A percentile compares a stretch with the other conserved stretches of the same genome.
Evolutionary conservation across 1,140 invertebrate species (phyloP).

Genomic region (Agrilus planipennis): DNA sequence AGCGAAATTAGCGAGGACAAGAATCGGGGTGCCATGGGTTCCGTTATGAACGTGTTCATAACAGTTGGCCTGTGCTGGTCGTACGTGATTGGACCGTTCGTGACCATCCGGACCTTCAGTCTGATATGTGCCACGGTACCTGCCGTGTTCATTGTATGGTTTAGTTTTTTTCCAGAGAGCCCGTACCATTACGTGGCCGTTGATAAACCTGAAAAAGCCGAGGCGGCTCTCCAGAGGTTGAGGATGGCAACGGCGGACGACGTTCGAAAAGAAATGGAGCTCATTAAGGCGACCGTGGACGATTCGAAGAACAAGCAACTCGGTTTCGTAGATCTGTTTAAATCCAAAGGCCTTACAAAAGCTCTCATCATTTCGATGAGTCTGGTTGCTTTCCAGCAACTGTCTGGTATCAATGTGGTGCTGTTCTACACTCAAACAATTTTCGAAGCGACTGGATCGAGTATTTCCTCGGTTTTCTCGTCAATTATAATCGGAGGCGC

Average conservation of each 20-base stretch:
- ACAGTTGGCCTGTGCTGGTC: constrained; percentile 62
- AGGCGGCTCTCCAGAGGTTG: constrained; percentile 49
- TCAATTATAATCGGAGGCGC: constrained; percentile 71
- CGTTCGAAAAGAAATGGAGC: constrained; percentile 48
- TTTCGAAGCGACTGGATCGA: constrained; percentile 49
- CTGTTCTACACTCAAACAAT: constrained; percentile 71
- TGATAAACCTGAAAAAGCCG: constrained; percentile 45
- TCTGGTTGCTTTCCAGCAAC: constrained; percentile 61
- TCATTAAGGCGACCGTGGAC: constrained; percentile 37
- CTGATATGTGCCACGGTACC: constrained; percentile 50
- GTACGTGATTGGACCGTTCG: constrained; percentile 62
- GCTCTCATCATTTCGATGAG: constrained; percentile 57
- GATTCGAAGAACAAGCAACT: constrained; percentile 41
- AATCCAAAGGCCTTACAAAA: constrained; percentile 42
- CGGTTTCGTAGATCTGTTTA: constrained; percentile 44
- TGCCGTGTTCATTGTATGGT: constrained; percentile 49
- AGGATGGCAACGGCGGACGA: constrained; percentile 36
- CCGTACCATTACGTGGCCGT: constrained; percentile 57
- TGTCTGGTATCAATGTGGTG: constrained; percentile 72
- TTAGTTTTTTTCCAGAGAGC: constrained; percentile 68
- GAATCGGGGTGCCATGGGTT: constrained; percentile 63
- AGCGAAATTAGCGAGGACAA: constrained; percentile 74
- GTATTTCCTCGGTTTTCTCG: constrained; percentile 43
- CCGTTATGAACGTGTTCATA: constrained; percentile 68
- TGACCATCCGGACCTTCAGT: constrained; percentile 53